These are phyloP conservation scores for Augiades crinisus DNA, from an alignment of 2,888 invertebrate species.

Conservation along the genomic window DNA sequence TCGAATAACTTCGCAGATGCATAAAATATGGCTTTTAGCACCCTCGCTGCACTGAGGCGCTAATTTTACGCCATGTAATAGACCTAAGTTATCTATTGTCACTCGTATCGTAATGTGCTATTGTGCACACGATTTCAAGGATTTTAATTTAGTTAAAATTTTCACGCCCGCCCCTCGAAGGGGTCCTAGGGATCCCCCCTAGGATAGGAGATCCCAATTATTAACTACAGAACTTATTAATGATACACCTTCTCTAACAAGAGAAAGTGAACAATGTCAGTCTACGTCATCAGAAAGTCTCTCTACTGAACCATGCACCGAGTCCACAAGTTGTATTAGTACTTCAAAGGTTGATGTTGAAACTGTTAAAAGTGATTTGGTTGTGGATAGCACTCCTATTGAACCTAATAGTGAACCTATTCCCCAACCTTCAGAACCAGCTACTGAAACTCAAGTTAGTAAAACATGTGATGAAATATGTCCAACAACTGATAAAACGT, in stretches of 20 bases:
- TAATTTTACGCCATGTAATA: too few species aligned
- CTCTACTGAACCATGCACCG: slow-evolving; percentile 37
- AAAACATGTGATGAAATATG: background rate
- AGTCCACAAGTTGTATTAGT: slow-evolving; percentile 39
- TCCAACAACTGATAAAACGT: too few species aligned
- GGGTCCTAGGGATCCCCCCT: too few species aligned
- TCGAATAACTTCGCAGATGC: too few species aligned
- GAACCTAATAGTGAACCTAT: slow-evolving; percentile 20
- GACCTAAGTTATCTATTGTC: too few species aligned
- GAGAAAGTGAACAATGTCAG: slow-evolving; percentile 57
- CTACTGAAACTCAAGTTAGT: slow-evolving; percentile 1
- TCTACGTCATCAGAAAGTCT: slow-evolving; percentile 57
- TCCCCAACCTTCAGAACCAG: slow-evolving; percentile 9
- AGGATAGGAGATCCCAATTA: too few species aligned
- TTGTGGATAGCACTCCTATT: background rate
- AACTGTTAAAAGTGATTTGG: slow-evolving; percentile 9
- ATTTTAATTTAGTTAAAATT: too few species aligned
- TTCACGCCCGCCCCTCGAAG: too few species aligned
- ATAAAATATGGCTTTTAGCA: too few species aligned
- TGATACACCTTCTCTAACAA: slow-evolving; percentile 34
- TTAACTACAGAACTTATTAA: slow-evolving; percentile 39
- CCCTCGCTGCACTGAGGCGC: too few species aligned
- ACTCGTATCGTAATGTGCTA: too few species aligned
- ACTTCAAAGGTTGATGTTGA: slow-evolving; percentile 33
- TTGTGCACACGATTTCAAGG: too few species aligned